Conservation (phyloP, 2,113 vertebrate species). For the Syrrhaptes paradoxus region DNA sequence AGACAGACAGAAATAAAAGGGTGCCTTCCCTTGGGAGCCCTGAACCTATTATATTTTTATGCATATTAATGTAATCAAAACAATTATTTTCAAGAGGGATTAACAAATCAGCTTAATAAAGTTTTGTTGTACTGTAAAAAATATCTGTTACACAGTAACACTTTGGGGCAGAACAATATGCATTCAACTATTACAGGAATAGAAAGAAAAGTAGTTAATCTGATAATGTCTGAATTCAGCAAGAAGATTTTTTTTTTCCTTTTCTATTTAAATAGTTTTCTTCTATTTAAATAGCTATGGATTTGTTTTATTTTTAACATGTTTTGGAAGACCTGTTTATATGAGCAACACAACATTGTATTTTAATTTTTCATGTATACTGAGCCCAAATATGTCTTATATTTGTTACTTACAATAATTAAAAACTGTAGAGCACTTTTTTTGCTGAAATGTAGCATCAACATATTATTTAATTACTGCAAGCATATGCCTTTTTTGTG, state of each 20-base stretch:
- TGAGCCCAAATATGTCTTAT: background rate
- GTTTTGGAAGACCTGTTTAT: background rate
- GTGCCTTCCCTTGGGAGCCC: background rate
- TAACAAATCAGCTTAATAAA: background rate
- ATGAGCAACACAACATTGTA: background rate
- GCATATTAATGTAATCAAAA: background rate
- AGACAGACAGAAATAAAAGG: background rate
- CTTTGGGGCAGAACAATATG: background rate
- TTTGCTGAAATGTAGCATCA: background rate
- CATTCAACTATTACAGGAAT: background rate
- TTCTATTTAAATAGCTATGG: background rate
- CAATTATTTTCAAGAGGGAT: background rate
- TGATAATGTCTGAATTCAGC: background rate
- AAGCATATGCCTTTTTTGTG: background rate
- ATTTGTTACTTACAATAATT: background rate
- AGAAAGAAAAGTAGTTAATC: background rate
- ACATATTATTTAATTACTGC: background rate
- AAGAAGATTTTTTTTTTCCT: background rate
- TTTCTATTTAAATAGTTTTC: background rate
- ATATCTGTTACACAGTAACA: background rate
- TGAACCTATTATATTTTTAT: background rate
- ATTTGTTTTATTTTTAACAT: background rate
- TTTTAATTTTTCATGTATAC: background rate
- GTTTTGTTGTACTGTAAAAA: background rate
- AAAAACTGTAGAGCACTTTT: background rate